A percentile compares a stretch with the other conserved stretches of the same genome.
phyloP scores from a whole-genome alignment of 1,140 invertebrate species.

The Gerris buenoi region DNA sequence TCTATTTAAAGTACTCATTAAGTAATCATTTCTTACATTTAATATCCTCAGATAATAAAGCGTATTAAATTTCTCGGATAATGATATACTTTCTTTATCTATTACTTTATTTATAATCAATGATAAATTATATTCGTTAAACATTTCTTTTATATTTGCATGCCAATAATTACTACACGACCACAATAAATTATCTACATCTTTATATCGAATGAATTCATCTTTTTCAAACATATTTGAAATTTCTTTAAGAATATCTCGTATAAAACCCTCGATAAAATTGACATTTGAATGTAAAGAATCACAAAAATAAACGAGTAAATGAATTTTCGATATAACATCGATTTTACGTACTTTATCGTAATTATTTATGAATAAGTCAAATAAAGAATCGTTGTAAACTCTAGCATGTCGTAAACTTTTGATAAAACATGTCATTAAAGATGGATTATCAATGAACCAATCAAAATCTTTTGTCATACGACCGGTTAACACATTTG shows the following conservation, averaged over 20 bases:
- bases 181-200: background rate
- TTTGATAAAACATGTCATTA: background rate
- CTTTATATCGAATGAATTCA: background rate
- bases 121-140: background rate
- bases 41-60: background rate
- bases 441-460: background rate
- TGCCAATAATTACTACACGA: background rate
- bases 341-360: background rate
- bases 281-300: background rate
- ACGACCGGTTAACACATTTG: background rate
- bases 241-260: background rate
- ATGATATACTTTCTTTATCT: background rate
- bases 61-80: background rate
- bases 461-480: background rate
- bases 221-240: no score
- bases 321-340: background rate
- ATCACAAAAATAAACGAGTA: background rate
- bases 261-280: background rate
- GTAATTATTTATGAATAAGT: background rate
- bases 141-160: background rate
- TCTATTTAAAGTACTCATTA: background rate
- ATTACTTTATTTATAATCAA: background rate
- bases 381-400: background rate
- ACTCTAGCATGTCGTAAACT: background rate
- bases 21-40: background rate